These are phyloP conservation scores for Sprattus sprattus DNA, from an alignment of 2,113 vertebrate species.

Conservation along the genomic window DNA sequence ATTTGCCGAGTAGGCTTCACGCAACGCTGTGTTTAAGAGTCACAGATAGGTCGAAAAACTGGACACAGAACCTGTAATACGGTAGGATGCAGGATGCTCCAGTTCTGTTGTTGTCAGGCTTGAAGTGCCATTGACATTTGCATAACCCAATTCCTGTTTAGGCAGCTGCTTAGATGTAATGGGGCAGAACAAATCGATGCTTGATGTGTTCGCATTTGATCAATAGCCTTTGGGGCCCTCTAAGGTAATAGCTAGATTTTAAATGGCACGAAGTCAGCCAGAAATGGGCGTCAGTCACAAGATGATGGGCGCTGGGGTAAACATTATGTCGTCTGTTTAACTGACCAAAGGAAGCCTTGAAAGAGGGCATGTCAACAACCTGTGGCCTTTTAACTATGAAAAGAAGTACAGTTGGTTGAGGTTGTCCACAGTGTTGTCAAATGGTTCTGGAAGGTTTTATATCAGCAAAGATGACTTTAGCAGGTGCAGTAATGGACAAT, in stretches of 20 bases:
- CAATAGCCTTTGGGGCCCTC: background rate
- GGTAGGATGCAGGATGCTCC: background rate
- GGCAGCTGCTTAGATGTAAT: background rate
- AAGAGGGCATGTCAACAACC: background rate
- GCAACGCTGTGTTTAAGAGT: background rate
- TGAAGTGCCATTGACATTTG: background rate
- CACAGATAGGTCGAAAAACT: background rate
- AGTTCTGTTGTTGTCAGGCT: background rate
- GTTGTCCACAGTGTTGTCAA: too few species aligned
- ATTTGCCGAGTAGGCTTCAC: background rate
- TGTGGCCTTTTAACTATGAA: background rate
- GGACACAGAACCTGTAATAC: background rate
- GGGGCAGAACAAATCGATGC: background rate
- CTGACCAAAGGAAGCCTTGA: background rate
- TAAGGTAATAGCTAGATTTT: background rate
- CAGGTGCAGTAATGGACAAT: too few species aligned
- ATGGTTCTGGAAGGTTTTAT: too few species aligned
- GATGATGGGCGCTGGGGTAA: background rate
- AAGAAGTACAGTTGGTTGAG: too few species aligned
- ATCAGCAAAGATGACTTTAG: too few species aligned
- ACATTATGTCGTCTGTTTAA: background rate
- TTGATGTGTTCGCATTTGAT: background rate
- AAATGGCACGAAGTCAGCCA: background rate
- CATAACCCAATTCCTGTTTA: background rate
- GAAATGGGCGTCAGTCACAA: background rate